Conservation (phyloP, 1,140 invertebrate genomes). For the Microplitis demolitor region DNA sequence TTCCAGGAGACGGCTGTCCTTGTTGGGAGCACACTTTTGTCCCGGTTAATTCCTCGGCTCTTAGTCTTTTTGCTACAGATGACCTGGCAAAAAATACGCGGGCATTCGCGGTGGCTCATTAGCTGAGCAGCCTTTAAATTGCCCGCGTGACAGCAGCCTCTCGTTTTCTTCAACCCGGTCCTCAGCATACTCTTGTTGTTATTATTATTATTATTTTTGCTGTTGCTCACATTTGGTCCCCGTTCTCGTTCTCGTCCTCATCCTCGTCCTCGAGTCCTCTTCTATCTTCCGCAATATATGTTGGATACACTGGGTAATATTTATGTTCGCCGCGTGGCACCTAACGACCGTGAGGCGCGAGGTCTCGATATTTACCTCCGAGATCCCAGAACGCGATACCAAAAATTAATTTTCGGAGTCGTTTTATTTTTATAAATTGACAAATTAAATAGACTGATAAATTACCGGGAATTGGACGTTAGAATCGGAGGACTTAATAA, state of each 20-base stretch:
- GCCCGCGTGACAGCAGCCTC: constrained; percentile 48
- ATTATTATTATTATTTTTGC: neutral
- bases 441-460: neutral
- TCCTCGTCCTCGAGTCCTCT: neutral
- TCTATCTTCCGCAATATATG: neutral
- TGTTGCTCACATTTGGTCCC: neutral
- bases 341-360: neutral
- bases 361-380: constrained; percentile 3
- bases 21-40: neutral
- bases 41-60: neutral
- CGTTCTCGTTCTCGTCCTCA: neutral
- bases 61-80: neutral
- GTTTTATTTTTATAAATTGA: neutral
- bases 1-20: neutral
- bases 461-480: neutral
- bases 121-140: constrained; percentile 58
- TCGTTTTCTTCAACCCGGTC: neutral
- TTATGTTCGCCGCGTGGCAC: constrained; percentile 11
- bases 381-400: neutral
- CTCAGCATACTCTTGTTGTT: neutral
- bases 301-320: neutral
- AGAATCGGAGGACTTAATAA: constrained; percentile 18
- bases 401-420: neutral
- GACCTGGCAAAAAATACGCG: constrained; percentile 29
- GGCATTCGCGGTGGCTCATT: constrained; percentile 49